phyloP scores from a whole-genome alignment of 2,797 vertebrate genomes.

The Sebastes iracundus region DNA sequence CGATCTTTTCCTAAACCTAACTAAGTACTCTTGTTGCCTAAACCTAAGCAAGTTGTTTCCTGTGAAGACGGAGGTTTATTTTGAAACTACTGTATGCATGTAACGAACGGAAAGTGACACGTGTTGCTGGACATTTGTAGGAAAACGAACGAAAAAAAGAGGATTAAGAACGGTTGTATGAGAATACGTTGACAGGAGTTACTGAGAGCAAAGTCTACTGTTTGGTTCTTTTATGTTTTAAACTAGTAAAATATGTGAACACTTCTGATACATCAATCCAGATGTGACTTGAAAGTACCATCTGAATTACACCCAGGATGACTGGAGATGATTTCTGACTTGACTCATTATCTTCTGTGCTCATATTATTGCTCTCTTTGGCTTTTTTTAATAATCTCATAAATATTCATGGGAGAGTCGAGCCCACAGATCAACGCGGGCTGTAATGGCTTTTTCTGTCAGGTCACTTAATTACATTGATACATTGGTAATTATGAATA shows the following conservation, averaged over 20 bases:
- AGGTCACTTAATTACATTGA: conserved; percentile 52
- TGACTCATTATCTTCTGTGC: background rate
- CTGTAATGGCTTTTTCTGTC: conserved; percentile 54
- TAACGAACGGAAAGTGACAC: no score
- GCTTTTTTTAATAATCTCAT: conserved; percentile 52
- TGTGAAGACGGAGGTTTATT: no score
- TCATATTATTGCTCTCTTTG: conserved; percentile 13
- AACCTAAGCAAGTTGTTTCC: no score
- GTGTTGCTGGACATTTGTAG: no score
- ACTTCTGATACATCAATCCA: background rate
- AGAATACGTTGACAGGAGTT: background rate
- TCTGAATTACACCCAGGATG: background rate
- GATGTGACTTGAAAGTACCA: conserved; percentile 10
- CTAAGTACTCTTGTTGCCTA: no score
- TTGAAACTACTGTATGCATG: no score
- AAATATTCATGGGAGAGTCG: conserved; percentile 53
- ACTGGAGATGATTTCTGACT: conserved; percentile 23
- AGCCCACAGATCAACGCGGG: conserved; percentile 44
- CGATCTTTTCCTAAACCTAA: no score
- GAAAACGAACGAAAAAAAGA: no score
- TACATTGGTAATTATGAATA: conserved; percentile 51
- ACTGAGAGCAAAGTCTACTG: background rate
- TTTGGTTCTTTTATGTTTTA: background rate
- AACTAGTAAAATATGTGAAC: conserved; percentile 1
- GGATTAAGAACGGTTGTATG: no score